Conservation (phyloP, 2,888 invertebrate genomes). For the Protonemura montana region DNA sequence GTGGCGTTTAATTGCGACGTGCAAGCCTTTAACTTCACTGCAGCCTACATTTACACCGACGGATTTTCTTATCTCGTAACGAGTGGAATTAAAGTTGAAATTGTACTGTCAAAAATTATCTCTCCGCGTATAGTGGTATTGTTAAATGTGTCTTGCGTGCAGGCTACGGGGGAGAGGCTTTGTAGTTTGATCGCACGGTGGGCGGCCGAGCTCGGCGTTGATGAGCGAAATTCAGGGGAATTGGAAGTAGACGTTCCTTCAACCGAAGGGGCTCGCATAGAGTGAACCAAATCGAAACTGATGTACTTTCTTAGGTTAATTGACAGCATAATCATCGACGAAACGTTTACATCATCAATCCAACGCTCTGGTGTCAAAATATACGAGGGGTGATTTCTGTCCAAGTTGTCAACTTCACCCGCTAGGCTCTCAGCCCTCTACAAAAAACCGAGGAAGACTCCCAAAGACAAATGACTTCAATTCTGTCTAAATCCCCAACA, state of each 20-base stretch:
- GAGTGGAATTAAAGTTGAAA: neutral
- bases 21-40: neutral
- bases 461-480: neutral
- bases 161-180: neutral
- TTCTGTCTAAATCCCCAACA: neutral
- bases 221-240: neutral
- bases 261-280: neutral
- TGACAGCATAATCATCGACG: constrained; percentile 12
- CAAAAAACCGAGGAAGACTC: neutral
- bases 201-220: neutral
- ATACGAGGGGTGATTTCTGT: neutral
- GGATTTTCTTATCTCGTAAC: neutral
- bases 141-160: constrained; percentile 2
- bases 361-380: neutral
- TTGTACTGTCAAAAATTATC: constrained; percentile 2
- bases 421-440: neutral
- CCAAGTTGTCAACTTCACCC: neutral
- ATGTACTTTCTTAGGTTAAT: neutral
- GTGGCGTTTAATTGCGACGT: constrained; percentile 26
- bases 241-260: neutral
- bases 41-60: neutral
- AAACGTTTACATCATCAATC: constrained; percentile 12
- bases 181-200: neutral
- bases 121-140: neutral
- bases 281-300: neutral